Base-by-base conservation (phyloP, 2,113 vertebrate species). In the Mustelus asterias region DNA sequence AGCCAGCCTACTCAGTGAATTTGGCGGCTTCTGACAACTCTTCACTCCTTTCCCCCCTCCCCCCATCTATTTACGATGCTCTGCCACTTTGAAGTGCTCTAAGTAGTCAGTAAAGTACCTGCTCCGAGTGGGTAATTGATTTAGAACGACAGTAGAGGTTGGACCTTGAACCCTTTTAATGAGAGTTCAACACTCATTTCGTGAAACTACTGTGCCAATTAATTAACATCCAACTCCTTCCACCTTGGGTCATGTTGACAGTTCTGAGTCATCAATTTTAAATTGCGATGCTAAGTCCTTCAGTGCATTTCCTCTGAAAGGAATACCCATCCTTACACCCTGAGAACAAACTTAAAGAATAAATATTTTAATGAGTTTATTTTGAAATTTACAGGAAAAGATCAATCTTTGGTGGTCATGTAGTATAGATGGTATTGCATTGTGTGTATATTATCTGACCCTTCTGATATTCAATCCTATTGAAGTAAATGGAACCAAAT, bases 191-290 rank as follows among this genome's bases (percentile, higher is more conserved):
- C 89, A 65, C 60, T 65, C 60, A 90, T 60, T 60, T 65, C 33
- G 6, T 67, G 22, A 93, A 93, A 63, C 6, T 67, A 18, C 89
- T 65, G 60, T 37, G 60, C 89, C 89, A 93, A 65, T 93, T 93
- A 93, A 37, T 63, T 65, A 41, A n/a, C 89, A 67, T 63, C 60
- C 63, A 67, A 93, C 89, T 65, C 60, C 60, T 37, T 93, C 33
- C 60, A 65, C 89, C 33, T 93, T 63, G 63, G 60, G 16, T 18
- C 54, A 60, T 58, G 29, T 60, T 37, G 60, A 93, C n/a, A 37
- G 33, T 93, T 93, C 89, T 93, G 18, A 67, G 63, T 93, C 89
- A 93, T 93, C 18, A n/a, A 67, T 24, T 93, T 93, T 20, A 83
- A 93, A 41, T 65, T 41, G 89, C 88, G 33, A 67, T 8, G 18